These are phyloP conservation scores for Sturnira hondurensis DNA, from an alignment of 2,113 vertebrate genomes.

Conservation along the genomic window DNA sequence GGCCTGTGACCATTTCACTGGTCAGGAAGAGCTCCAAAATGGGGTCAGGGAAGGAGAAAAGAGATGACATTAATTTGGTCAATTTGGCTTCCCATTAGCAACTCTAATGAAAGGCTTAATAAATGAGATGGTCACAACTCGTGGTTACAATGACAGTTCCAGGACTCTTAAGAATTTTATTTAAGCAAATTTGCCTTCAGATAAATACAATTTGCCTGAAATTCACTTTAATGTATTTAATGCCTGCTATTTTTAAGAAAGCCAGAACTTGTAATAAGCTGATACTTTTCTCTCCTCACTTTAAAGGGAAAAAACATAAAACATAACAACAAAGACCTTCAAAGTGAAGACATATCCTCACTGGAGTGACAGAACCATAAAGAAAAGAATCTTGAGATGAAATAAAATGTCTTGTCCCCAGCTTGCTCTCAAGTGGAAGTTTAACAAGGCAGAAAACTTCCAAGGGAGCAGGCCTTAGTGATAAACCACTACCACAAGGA, in stretches of 20 bases:
- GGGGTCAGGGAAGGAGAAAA: neutral
- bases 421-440: neutral
- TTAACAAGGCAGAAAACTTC: neutral
- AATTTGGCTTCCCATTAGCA: conserved; percentile 52
- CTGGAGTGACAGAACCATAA: neutral
- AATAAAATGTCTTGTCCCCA: neutral
- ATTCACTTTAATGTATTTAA: conserved; percentile 29
- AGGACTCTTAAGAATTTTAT: conserved; percentile 39
- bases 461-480: neutral
- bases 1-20: conserved; percentile 11
- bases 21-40: conserved; percentile 44
- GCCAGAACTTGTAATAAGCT: neutral
- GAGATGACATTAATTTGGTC: conserved; percentile 22
- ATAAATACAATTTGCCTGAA: conserved; percentile 15
- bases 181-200: conserved; percentile 49
- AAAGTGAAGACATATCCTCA: neutral
- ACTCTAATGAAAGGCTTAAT: conserved; percentile 55
- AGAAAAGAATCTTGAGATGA: neutral
- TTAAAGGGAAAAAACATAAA: neutral
- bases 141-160: conserved; percentile 17
- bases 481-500: neutral
- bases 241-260: conserved; percentile 45
- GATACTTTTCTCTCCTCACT: conserved; percentile 18
- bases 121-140: conserved; percentile 39
- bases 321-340: neutral